Base-by-base conservation (phyloP, 2,888 invertebrate genomes). In the Spilarctia lutea region DNA sequence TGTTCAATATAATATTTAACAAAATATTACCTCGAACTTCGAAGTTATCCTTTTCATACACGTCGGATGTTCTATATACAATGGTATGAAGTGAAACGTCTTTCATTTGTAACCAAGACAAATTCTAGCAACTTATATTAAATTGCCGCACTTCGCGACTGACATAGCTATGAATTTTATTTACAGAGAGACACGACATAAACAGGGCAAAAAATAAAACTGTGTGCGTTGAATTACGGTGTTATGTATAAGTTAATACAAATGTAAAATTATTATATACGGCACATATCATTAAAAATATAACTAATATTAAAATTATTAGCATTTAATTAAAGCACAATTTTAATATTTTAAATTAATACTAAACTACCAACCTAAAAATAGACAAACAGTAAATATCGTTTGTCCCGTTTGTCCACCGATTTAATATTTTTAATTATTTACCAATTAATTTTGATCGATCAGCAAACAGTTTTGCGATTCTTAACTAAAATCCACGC, bases 61-160 rank as follows among this genome's bases (percentile, higher is more conserved):
- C 20, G 13, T 60, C 6, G 69, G 56, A 56, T 39, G 20, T 70
- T 27, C 27, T 39, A 42, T 27, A 20, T n/a, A 70, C 70, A 60
- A 63, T 52, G 18, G 13, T 20, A 39, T 39, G 27, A 70, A 63
- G 70, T 70, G 63, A 70, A 70, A 63, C 42, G 42, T 24, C 70
- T 42, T 63, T 4, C 63, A 63, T 70, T 70, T 70, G 70, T 63
- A 70, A 70, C 42, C 70, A 63, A 70, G 63, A 63, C 70, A 63
- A 11, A 70, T 27, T 39, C 60, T 39, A 24, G 70, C 35, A 70
- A 65, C 65, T 71, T 71, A 65, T 63, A 65, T 65, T 71, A 33
- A 48, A 65, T 65, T 71, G 65, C 16, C 48, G 24, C 60, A 48
- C 65, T 71, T 65, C 65, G 33, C 45, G 27, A 60, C 35, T 60